Conservation (phyloP, 2,797 vertebrate genomes). For the Nannoperca australis region DNA sequence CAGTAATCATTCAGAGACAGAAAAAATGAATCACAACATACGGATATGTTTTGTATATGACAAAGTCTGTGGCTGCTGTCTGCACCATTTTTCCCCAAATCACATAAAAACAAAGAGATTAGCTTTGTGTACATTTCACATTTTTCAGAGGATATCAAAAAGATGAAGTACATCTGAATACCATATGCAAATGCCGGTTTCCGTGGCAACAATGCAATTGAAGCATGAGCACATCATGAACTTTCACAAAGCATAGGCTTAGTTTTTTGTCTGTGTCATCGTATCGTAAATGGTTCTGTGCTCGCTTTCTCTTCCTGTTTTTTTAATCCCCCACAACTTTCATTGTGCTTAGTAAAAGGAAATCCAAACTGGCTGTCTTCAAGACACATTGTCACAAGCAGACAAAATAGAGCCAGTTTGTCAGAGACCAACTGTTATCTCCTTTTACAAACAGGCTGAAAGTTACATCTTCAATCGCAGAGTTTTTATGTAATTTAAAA, state of each 20-base stretch:
- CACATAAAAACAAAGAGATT: slow-evolving; percentile 84
- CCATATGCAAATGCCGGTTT: slow-evolving; percentile 39
- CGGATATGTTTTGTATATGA: slow-evolving; percentile 26
- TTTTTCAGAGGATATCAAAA: slow-evolving; percentile 19
- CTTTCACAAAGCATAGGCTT: slow-evolving; percentile 30
- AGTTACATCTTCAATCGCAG: slow-evolving; percentile 54
- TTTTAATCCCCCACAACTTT: slow-evolving; percentile 58
- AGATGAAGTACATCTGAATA: slow-evolving; percentile 33
- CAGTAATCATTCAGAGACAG: slow-evolving; percentile 66
- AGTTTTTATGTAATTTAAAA: slow-evolving; percentile 82
- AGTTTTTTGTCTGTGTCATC: slow-evolving; percentile 35
- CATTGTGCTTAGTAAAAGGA: slow-evolving; percentile 74
- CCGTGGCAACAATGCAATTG: slow-evolving; percentile 36
- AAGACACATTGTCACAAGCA: slow-evolving; percentile 48
- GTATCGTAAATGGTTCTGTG: slow-evolving; percentile 28
- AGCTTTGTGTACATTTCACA: slow-evolving; percentile 10
- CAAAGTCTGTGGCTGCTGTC: slow-evolving; percentile 61
- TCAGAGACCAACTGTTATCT: slow-evolving; percentile 68
- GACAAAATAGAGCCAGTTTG: slow-evolving; percentile 76
- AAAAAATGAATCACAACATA: slow-evolving; percentile 23
- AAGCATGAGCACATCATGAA: slow-evolving; percentile 8
- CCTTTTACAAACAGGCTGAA: slow-evolving; percentile 76
- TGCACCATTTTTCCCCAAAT: slow-evolving; percentile 87
- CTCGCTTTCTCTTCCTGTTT: slow-evolving; percentile 15
- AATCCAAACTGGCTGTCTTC: slow-evolving; percentile 77